These are phyloP conservation scores for Hirudinaria manillensis DNA, from an alignment of 2,888 invertebrate species.

Conservation along the genomic window DNA sequence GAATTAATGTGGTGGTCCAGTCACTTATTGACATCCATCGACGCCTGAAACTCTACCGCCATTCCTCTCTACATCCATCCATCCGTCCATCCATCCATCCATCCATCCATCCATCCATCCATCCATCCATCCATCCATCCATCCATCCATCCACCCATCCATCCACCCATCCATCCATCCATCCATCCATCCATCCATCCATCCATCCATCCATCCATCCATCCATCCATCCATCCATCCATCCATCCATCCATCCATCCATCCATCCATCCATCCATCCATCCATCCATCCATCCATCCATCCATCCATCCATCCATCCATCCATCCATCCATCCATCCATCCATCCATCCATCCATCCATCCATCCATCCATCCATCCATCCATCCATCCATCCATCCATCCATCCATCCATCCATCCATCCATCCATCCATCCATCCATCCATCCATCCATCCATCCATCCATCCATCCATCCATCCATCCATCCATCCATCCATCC, in stretches of 20 bases:
- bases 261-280: neutral
- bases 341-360: neutral
- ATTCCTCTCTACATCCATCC: neutral
- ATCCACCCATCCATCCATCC: neutral
- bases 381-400: neutral
- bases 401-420: neutral
- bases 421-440: neutral
- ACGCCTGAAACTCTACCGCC: too few relatives aligned
- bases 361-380: neutral
- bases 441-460: neutral
- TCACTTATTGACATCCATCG: too few relatives aligned
- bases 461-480: neutral
- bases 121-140: neutral
- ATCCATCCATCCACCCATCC: neutral
- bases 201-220: neutral
- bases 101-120: neutral
- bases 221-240: neutral
- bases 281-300: neutral
- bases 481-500: neutral
- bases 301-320: neutral
- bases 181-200: constrained; percentile 1
- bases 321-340: neutral
- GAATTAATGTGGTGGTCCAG: too few relatives aligned
- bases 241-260: neutral
- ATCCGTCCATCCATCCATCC: neutral